A percentile compares a stretch with the other conserved stretches of the same genome.
phyloP scores from a whole-genome alignment of 2,797 vertebrate genomes.

The Mormyrops boulengeri region DNA sequence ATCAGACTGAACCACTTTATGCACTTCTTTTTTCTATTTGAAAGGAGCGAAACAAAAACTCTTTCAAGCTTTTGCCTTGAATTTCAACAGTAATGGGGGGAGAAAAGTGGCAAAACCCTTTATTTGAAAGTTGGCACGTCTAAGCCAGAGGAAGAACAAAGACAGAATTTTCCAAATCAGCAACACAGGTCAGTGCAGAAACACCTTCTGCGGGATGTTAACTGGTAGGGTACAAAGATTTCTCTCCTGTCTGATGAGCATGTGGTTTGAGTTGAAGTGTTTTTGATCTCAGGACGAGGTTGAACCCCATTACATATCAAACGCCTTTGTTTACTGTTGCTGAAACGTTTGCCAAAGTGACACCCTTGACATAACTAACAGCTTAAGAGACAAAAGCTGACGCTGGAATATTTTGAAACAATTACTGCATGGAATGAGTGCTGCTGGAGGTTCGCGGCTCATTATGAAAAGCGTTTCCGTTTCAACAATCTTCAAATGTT shows the following conservation, averaged over 20 bases:
- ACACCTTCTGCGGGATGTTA: conserved; percentile 6
- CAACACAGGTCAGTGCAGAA: neutral
- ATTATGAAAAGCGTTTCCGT: neutral
- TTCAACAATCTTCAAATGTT: neutral
- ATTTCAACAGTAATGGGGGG: neutral
- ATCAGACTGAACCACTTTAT: neutral
- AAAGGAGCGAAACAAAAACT: neutral
- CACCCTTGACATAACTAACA: conserved; percentile 10
- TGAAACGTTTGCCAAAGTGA: conserved; percentile 13
- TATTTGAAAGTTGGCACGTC: conserved; percentile 7
- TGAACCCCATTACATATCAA: neutral
- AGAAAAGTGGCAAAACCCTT: neutral
- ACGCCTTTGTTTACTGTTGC: conserved; percentile 19
- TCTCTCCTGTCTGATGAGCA: conserved; percentile 10
- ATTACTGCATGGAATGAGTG: conserved; percentile 11
- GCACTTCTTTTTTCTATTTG: neutral
- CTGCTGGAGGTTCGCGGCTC: conserved; percentile 3
- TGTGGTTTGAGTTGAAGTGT: conserved; percentile 20
- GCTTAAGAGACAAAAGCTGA: conserved; percentile 17
- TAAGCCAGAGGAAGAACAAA: neutral
- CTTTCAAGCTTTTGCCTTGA: conserved; percentile 12
- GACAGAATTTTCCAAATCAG: neutral
- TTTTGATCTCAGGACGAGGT: conserved; percentile 9
- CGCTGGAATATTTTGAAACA: conserved; percentile 13
- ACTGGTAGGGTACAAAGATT: neutral